phyloP scores from a whole-genome alignment of 2,113 vertebrate species.

The Pollimyrus isidori region DNA sequence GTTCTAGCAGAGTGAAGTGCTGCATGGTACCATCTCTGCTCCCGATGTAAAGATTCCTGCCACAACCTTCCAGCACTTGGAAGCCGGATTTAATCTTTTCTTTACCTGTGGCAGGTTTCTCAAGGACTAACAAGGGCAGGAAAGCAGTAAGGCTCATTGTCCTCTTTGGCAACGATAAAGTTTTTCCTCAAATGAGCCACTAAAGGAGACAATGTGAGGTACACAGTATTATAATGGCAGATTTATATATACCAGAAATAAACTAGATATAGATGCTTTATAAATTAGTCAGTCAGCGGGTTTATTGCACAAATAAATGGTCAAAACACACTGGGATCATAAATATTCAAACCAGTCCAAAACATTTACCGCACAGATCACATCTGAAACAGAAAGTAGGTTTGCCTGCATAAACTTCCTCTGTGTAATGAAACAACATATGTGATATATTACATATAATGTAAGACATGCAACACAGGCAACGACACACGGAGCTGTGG shows the following conservation, averaged over 20 bases:
- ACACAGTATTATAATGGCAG: neutral
- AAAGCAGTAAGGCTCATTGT: slow-evolving; percentile 47
- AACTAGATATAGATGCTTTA: neutral
- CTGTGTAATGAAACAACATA: neutral
- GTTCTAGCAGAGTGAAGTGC: slow-evolving; percentile 38
- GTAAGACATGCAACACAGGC: neutral
- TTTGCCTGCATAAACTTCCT: neutral
- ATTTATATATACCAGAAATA: neutral
- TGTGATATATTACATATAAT: neutral
- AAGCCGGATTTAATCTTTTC: slow-evolving; percentile 48
- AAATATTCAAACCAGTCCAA: neutral
- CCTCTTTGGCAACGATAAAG: neutral
- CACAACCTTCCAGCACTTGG: slow-evolving; percentile 40
- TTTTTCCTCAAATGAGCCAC: neutral
- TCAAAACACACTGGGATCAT: neutral
- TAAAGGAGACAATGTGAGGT: neutral
- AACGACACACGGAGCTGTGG: neutral
- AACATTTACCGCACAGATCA: neutral
- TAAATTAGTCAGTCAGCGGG: neutral
- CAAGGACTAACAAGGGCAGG: slow-evolving; percentile 36
- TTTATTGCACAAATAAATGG: neutral
- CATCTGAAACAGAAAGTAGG: neutral
- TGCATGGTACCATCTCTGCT: slow-evolving; percentile 46
- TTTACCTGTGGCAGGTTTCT: slow-evolving; percentile 37
- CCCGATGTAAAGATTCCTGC: slow-evolving; percentile 50